Evolutionary conservation across 2,888 invertebrate species (phyloP).

Genomic region (Mythimna ferrago): DNA sequence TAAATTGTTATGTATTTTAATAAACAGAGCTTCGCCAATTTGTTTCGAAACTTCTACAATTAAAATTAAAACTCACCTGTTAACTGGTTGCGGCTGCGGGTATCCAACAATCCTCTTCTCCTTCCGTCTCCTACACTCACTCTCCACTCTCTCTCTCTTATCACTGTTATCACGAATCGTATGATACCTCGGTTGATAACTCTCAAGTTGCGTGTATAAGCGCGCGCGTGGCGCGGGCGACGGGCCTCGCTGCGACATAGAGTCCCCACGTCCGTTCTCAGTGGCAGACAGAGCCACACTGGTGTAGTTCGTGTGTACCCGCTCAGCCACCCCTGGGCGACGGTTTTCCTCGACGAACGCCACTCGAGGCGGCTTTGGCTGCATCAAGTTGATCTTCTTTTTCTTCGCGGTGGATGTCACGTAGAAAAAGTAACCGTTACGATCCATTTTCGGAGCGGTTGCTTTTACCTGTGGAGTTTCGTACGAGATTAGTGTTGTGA

Average conservation of each 20-base stretch:
- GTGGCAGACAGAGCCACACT: conserved; percentile 82
- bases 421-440: conserved; percentile 89
- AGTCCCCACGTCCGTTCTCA: conserved; percentile 78
- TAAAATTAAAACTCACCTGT: conserved; percentile 75
- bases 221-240: conserved; percentile 87
- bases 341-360: conserved; percentile 86
- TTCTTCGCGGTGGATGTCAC: conserved; percentile 88
- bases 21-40: not conserved
- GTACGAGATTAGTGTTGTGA: conserved; percentile 26
- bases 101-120: conserved; percentile 81
- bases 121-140: conserved; percentile 84
- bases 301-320: conserved; percentile 70
- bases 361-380: conserved; percentile 85
- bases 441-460: conserved; percentile 87
- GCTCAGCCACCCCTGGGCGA: conserved; percentile 83
- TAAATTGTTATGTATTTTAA: not conserved
- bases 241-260: conserved; percentile 81
- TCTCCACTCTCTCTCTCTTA: conserved; percentile 86
- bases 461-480: conserved; percentile 84
- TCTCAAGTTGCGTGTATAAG: conserved; percentile 87
- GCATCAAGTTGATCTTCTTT: conserved; percentile 89
- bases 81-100: conserved; percentile 71
- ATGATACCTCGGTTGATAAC: conserved; percentile 89
- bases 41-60: conserved; percentile 11
- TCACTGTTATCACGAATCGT: conserved; percentile 88